Base-by-base conservation (phyloP, 2,888 invertebrate genomes). In the Biston betularia region DNA sequence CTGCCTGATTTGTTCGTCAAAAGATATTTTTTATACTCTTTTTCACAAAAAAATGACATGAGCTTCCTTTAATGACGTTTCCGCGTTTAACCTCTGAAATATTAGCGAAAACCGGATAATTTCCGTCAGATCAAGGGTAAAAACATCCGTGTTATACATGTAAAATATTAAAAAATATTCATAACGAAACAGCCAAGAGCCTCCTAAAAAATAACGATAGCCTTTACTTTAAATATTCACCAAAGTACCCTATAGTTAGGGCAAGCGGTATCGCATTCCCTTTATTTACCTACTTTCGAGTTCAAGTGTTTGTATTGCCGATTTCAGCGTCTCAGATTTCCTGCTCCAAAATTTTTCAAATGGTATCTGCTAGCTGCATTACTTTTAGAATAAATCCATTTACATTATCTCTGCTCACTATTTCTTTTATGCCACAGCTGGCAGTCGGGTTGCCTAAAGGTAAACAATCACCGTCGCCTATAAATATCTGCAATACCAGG, bases 141-240 rank as follows among this genome's bases (percentile, higher is more conserved):
- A 44, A 54, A 52, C 42, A 56, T 59, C 58, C 53, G 54, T 12
- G 35, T 35, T 55, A 14, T 45, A 38, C 14, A 40, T 49, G 38
- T 56, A 48, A 53, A 54, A 54, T 59, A 46, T 33, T 50, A 64
- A 64, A 55, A 65, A 61, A 60, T 64, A 67, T 58, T 58, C 54
- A 67, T 49, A 59, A 49, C 14, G 24, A 45, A 61, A 59, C 35
- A 15, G 53, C 53, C 14, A 33, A 50, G 58, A 59, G 24, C 38
- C 48, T 44, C 35, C 62, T 67, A 63, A 67, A 67, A 66, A 58
- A 33, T 67, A 67, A 67, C 45, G 62, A 33, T 44, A 14, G 44
- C 44, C 50, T 40, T 59, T 62, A 44, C 44, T 62, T 67, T 59
- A 58, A 67, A 67, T 59, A 67, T 67, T 67, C 52, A 65, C 48